Percentiles rank a stretch among this genome's conserved stretches.
phyloP scores from a whole-genome alignment of 1,140 invertebrate genomes.

The Neelides sp. region DNA sequence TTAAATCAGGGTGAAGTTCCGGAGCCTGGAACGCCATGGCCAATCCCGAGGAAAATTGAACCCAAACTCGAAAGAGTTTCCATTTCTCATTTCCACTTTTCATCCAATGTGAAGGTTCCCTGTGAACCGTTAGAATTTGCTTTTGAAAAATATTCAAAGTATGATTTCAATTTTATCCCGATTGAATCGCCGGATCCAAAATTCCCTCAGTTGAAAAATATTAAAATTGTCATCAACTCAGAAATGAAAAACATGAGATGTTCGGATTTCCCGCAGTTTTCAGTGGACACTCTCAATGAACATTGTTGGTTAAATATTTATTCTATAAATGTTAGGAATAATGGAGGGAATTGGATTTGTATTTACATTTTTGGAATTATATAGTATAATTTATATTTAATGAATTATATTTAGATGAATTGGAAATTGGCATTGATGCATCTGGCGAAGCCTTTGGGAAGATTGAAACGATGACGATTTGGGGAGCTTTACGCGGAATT shows the following conservation, averaged over 20 bases:
- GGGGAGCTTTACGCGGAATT: slow-evolving; percentile 25
- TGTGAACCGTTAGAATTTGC: slow-evolving; percentile 13
- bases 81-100: slow-evolving; percentile 1
- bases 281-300: slow-evolving; percentile 10
- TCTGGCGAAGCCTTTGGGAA: neutral
- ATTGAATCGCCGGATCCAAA: neutral
- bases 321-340: neutral
- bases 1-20: slow-evolving; percentile 4
- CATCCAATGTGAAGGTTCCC: no score
- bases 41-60: slow-evolving; percentile 6
- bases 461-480: slow-evolving; percentile 19
- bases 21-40: slow-evolving; percentile 15
- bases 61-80: neutral
- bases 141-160: slow-evolving; percentile 7
- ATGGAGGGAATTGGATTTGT: neutral
- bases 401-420: slow-evolving; percentile 1
- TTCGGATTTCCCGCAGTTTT: slow-evolving; percentile 9
- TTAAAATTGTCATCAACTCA: neutral
- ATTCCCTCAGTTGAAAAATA: neutral
- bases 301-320: slow-evolving; percentile 9
- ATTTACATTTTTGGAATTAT: neutral
- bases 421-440: slow-evolving; percentile 1
- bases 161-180: neutral
- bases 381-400: neutral
- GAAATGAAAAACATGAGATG: slow-evolving; percentile 7